Evolutionary conservation across 1,140 invertebrate species (phyloP).

Genomic region (Elymnias hypermnestra): DNA sequence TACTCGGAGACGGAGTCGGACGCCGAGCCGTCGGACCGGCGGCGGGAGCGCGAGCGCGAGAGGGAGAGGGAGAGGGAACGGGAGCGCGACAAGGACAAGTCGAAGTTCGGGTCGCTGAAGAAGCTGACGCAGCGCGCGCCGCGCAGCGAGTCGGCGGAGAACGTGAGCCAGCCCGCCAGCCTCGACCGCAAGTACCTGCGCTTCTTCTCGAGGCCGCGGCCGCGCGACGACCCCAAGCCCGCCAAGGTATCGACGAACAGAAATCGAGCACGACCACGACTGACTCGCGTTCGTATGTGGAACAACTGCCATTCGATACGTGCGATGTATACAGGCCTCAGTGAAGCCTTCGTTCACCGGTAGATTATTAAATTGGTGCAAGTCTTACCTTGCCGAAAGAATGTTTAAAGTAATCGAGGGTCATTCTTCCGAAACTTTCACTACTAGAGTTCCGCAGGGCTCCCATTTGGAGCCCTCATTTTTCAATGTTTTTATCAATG

Average conservation of each 20-base stretch:
- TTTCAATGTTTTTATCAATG: too few species aligned
- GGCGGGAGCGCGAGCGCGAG: slow-evolving; percentile 34
- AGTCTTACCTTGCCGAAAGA: too few species aligned
- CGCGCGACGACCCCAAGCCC: slow-evolving; percentile 47
- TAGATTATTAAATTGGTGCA: too few species aligned
- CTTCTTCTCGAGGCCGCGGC: slow-evolving; percentile 66
- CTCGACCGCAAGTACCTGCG: slow-evolving; percentile 84
- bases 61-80: slow-evolving; percentile 35
- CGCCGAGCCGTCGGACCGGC: slow-evolving; percentile 23
- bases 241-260: slow-evolving; percentile 46
- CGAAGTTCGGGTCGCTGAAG: slow-evolving; percentile 58
- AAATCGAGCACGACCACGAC: neutral
- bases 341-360: too few species aligned
- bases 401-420: too few species aligned
- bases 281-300: too few species aligned
- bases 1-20: slow-evolving; percentile 81
- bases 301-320: too few species aligned
- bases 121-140: slow-evolving; percentile 44
- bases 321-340: too few species aligned
- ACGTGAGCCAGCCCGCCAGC: slow-evolving; percentile 74
- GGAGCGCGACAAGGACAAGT: slow-evolving; percentile 63
- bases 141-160: slow-evolving; percentile 69
- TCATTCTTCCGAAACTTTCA: too few species aligned
- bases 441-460: too few species aligned
- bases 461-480: too few species aligned